Evolutionary conservation across 2,797 vertebrate genomes (phyloP).

Genomic region (Girardinus metallicus): DNA sequence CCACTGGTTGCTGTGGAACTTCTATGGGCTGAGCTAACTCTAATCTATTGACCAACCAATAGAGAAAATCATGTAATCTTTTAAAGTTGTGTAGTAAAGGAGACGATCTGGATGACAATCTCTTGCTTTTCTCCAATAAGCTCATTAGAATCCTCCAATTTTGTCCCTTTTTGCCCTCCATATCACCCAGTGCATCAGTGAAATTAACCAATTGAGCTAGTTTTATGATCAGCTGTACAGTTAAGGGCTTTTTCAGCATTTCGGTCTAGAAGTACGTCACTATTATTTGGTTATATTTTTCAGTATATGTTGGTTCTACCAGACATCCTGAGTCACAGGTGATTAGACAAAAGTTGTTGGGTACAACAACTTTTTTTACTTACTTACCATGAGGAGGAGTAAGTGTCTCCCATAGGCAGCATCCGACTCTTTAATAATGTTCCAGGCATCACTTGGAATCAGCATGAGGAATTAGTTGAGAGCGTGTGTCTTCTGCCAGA

Average conservation of each 20-base stretch:
- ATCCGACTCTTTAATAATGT: background rate
- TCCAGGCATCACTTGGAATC: background rate
- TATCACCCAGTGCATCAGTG: background rate
- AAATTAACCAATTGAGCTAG: background rate
- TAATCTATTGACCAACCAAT: background rate
- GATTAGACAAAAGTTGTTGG: background rate
- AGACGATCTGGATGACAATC: background rate
- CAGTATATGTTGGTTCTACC: background rate
- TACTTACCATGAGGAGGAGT: background rate
- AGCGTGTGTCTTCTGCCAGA: background rate
- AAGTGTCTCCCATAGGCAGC: background rate
- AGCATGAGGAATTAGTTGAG: conserved; percentile 1
- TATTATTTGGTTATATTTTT: background rate
- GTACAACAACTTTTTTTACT: too few relatives aligned
- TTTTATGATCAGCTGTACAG: background rate
- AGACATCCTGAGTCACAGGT: background rate
- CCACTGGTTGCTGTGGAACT: background rate
- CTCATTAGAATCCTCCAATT: background rate
- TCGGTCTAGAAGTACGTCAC: background rate
- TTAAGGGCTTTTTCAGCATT: background rate
- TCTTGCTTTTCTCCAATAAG: background rate
- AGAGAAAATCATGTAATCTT: background rate
- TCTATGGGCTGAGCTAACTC: background rate
- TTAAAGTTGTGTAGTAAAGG: background rate
- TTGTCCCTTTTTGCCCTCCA: background rate